Conservation (phyloP, 2,797 vertebrate genomes). For the Clarias pachynema region DNA sequence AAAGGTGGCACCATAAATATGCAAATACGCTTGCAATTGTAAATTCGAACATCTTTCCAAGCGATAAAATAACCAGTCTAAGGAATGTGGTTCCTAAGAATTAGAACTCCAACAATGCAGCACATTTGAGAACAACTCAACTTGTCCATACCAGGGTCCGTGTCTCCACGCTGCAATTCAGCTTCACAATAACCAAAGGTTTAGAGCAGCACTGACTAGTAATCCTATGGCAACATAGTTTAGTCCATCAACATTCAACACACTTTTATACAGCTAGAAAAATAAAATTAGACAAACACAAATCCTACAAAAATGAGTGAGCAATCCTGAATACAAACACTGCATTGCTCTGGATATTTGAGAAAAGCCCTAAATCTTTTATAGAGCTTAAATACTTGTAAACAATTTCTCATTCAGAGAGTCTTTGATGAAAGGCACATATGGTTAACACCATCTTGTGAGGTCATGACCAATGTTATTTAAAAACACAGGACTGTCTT, state of each 20-base stretch:
- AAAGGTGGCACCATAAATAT: slow-evolving; percentile 55
- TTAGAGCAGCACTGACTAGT: slow-evolving; percentile 34
- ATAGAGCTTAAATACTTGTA: slow-evolving; percentile 33
- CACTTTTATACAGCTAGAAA: background rate
- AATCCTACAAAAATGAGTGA: background rate
- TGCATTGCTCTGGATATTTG: slow-evolving; percentile 21
- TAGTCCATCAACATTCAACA: slow-evolving; percentile 14
- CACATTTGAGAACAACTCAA: background rate
- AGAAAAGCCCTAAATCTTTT: slow-evolving; percentile 2
- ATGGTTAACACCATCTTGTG: slow-evolving; percentile 16
- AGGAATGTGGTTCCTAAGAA: slow-evolving; percentile 54
- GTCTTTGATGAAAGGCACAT: slow-evolving; percentile 41
- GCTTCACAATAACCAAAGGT: slow-evolving; percentile 38
- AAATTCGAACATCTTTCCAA: slow-evolving; percentile 36
- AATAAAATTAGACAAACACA: background rate
- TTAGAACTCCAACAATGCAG: slow-evolving; percentile 26
- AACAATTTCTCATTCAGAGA: slow-evolving; percentile 25
- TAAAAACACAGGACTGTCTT: background rate
- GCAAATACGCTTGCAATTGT: slow-evolving; percentile 41
- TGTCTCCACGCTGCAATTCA: slow-evolving; percentile 3
- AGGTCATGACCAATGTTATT: slow-evolving; percentile 12
- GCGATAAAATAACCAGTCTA: slow-evolving; percentile 53
- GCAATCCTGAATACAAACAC: slow-evolving; percentile 1
- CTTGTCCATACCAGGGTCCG: background rate
- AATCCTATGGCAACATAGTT: slow-evolving; percentile 28